phyloP scores from a whole-genome alignment of 2,797 vertebrate species.

The Otolemur crassicaudatus region DNA sequence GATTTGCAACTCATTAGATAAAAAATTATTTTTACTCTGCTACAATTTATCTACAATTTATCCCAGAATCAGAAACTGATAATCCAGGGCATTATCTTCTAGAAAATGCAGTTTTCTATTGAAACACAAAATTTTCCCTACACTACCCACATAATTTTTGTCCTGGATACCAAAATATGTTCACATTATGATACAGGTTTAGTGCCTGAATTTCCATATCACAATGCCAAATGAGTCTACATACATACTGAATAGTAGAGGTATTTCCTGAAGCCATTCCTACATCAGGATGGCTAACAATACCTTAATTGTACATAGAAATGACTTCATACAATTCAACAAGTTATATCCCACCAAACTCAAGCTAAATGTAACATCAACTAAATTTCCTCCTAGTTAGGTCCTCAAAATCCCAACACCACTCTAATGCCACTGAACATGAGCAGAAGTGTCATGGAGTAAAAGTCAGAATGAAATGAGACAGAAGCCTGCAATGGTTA shows the following conservation, averaged over 20 bases:
- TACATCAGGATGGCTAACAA: background rate
- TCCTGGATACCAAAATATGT: background rate
- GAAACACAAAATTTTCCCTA: background rate
- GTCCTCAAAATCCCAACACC: background rate
- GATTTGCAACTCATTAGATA: constrained; percentile 19
- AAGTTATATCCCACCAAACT: constrained; percentile 1
- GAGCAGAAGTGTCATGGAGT: background rate
- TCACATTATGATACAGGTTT: background rate
- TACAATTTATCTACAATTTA: constrained; percentile 16
- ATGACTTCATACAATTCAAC: background rate
- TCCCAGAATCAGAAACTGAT: background rate
- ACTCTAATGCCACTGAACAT: background rate
- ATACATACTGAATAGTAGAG: background rate
- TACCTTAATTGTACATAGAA: background rate
- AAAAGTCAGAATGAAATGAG: background rate
- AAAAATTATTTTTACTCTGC: background rate
- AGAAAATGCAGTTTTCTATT: background rate
- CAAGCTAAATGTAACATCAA: background rate
- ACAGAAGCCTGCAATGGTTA: background rate
- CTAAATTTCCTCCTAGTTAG: background rate
- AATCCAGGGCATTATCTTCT: background rate
- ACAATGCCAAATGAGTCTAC: background rate
- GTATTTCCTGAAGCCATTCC: background rate
- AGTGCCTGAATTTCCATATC: background rate
- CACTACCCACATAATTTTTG: background rate